These are phyloP conservation scores for Candoia aspera DNA, from an alignment of 2,113 vertebrate genomes.

Conservation along the genomic window DNA sequence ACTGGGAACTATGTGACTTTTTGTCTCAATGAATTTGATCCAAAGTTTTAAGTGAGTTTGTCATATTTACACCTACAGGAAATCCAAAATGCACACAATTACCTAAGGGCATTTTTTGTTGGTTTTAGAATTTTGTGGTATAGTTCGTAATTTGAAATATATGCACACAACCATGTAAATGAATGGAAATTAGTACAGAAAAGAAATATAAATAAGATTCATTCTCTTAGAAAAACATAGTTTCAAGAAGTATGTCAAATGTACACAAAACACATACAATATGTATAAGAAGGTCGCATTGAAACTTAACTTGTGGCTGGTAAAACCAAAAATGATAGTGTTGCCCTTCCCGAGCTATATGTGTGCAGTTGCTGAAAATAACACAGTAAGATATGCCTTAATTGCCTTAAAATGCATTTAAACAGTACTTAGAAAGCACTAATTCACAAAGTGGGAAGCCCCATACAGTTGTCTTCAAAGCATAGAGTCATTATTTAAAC, in stretches of 20 bases:
- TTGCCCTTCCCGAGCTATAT: not conserved
- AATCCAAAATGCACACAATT: not conserved
- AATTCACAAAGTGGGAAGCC: not conserved
- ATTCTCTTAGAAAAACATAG: not conserved
- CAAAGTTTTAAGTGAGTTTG: not conserved
- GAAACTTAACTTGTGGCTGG: not conserved
- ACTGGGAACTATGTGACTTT: not conserved
- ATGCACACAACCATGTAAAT: not conserved
- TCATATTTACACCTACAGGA: not conserved
- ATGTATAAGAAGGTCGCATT: not conserved
- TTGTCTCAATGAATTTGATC: not conserved
- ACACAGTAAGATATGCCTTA: not conserved
- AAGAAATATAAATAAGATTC: not conserved
- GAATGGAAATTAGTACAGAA: not conserved
- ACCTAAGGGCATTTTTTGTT: not conserved
- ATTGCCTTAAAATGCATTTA: not conserved
- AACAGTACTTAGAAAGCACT: no score
- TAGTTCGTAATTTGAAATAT: not conserved
- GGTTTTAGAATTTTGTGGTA: not conserved
- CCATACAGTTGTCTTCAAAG: no score
- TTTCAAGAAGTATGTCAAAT: not conserved
- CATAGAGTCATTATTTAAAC: not conserved
- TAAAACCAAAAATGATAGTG: not conserved
- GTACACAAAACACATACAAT: no score
- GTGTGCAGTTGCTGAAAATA: not conserved